These are phyloP conservation scores for Sinonovacula constricta DNA, from an alignment of 1,140 invertebrate species.

Conservation along the genomic window DNA sequence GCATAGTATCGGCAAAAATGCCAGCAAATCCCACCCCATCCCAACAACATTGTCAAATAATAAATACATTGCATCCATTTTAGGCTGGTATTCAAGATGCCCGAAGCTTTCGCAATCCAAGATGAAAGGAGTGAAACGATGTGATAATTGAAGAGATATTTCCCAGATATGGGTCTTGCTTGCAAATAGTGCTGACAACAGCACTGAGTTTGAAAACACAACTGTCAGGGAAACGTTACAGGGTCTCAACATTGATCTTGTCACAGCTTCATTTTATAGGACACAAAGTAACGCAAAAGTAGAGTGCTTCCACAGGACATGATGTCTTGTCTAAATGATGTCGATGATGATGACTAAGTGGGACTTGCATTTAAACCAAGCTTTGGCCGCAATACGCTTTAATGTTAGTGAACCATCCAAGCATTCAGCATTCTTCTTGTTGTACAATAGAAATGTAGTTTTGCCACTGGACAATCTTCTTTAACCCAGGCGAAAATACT, in stretches of 20 bases:
- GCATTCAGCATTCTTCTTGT: conserved; percentile 31
- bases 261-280: conserved; percentile 26
- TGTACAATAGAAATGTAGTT: conserved; percentile 37
- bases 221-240: conserved; percentile 21
- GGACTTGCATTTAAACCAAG: conserved; percentile 40
- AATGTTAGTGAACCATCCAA: conserved; percentile 23
- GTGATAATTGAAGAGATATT: conserved; percentile 55
- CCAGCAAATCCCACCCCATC: too few relatives aligned
- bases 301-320: conserved; percentile 33
- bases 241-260: conserved; percentile 40
- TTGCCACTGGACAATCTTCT: conserved; percentile 50
- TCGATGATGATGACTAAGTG: conserved; percentile 11
- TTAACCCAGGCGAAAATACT: conserved; percentile 28
- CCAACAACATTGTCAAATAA: too few relatives aligned
- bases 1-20: too few relatives aligned
- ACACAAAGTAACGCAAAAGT: conserved; percentile 8
- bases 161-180: conserved; percentile 35
- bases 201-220: conserved; percentile 46
- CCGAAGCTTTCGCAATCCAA: conserved; percentile 48
- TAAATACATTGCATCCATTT: conserved; percentile 43
- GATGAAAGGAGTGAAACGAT: conserved; percentile 44
- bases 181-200: conserved; percentile 52
- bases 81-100: conserved; percentile 43
- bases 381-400: conserved; percentile 37
- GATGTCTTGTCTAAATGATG: conserved; percentile 26